A percentile compares a stretch with the other conserved stretches of the same genome.
These are phyloP conservation scores for Mythimna loreyi DNA, from an alignment of 2,888 invertebrate genomes.

Conservation along the genomic window DNA sequence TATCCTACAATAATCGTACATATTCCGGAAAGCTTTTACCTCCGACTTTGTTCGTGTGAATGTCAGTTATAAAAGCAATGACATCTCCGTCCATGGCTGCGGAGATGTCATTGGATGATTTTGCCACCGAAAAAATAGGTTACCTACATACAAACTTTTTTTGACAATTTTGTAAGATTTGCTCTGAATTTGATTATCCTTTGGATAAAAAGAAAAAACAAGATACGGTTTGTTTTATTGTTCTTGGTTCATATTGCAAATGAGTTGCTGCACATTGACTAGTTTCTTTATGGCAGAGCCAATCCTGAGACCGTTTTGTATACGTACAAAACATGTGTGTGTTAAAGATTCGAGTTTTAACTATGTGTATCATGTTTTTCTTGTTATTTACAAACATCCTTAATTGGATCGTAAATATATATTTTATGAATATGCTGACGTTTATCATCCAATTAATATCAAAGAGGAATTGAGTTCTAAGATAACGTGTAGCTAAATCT, in stretches of 20 bases:
- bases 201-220: too few species aligned
- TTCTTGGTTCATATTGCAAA: too few species aligned
- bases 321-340: background rate
- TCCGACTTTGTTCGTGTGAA: too few species aligned
- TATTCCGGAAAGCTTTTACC: background rate
- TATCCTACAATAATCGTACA: background rate
- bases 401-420: constrained; percentile 29
- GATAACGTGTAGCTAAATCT: background rate
- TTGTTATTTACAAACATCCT: background rate
- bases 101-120: too few species aligned
- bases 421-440: constrained; percentile 21
- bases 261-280: background rate
- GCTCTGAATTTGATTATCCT: too few species aligned
- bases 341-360: background rate
- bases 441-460: constrained; percentile 26
- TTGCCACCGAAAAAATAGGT: too few species aligned
- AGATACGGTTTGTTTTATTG: too few species aligned
- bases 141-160: too few species aligned
- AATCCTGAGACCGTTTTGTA: background rate
- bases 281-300: background rate
- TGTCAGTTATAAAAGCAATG: too few species aligned
- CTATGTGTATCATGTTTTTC: background rate
- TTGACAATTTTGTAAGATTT: too few species aligned
- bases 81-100: too few species aligned
- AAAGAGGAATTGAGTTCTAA: background rate